A percentile compares a stretch with the other conserved stretches of the same genome.
phyloP scores from a whole-genome alignment of 2,888 invertebrate genomes.

The Nomada fucata region DNA sequence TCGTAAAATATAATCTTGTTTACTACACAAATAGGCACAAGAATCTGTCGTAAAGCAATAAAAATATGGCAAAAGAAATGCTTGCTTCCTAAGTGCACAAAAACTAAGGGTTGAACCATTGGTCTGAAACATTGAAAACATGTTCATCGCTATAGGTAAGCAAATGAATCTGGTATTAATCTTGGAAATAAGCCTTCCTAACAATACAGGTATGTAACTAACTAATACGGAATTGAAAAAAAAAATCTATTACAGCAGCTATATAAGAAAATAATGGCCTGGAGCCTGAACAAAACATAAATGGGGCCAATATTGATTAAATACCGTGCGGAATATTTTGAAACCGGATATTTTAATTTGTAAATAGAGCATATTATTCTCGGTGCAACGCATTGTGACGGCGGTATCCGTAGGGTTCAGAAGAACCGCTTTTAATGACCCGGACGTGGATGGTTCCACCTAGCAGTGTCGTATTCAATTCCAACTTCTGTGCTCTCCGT shows the following conservation, averaged over 20 bases:
- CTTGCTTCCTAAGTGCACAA: too few relatives aligned
- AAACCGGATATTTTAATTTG: constrained; percentile 81
- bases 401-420: constrained; percentile 63
- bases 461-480: constrained; percentile 78
- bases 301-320: constrained; percentile 79
- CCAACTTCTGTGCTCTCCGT: constrained; percentile 63
- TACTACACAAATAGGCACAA: too few relatives aligned
- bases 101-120: too few relatives aligned
- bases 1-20: too few relatives aligned
- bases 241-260: constrained; percentile 12
- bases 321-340: constrained; percentile 79
- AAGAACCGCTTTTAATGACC: constrained; percentile 80
- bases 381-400: constrained; percentile 68
- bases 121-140: too few relatives aligned
- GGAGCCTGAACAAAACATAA: constrained; percentile 14
- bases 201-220: constrained; percentile 1
- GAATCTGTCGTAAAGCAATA: too few relatives aligned
- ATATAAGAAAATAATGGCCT: neutral
- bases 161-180: too few relatives aligned
- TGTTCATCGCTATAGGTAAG: too few relatives aligned
- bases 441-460: constrained; percentile 78
- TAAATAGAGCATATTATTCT: constrained; percentile 80
- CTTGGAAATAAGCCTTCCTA: neutral
- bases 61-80: too few relatives aligned
- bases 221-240: neutral